Conservation (phyloP, 35 echinoderm and acorn worm genomes). For the Antedon bifida region DNA sequence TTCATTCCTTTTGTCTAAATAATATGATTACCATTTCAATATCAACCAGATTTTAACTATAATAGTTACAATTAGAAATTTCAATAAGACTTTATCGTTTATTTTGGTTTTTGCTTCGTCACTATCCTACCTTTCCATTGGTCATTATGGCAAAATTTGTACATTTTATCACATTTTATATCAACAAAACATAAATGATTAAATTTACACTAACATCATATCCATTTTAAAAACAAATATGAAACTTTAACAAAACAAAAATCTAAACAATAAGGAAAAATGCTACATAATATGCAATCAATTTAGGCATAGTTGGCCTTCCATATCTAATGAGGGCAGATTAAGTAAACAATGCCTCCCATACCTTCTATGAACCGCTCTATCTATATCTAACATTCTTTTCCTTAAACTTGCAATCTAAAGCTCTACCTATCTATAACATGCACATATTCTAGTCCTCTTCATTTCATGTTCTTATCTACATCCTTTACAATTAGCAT, state of each 20-base stretch:
- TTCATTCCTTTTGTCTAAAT: too few species aligned
- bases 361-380: not conserved
- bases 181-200: not conserved
- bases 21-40: not conserved
- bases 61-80: not conserved
- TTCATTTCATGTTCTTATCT: not conserved
- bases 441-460: not conserved
- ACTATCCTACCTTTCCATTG: not conserved
- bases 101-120: not conserved
- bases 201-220: not conserved
- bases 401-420: not conserved
- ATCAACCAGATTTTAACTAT: not conserved
- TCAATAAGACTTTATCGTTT: not conserved
- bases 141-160: not conserved
- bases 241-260: not conserved
- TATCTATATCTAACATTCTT: not conserved
- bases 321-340: not conserved
- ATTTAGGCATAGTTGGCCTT: not conserved
- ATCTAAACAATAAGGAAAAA: not conserved
- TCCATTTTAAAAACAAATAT: not conserved
- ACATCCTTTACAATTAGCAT: not conserved
- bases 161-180: not conserved
- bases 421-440: not conserved
- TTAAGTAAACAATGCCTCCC: not conserved
- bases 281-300: not conserved